Evolutionary conservation across 2,113 vertebrate genomes (phyloP).

Genomic region (Varanus komodoensis): DNA sequence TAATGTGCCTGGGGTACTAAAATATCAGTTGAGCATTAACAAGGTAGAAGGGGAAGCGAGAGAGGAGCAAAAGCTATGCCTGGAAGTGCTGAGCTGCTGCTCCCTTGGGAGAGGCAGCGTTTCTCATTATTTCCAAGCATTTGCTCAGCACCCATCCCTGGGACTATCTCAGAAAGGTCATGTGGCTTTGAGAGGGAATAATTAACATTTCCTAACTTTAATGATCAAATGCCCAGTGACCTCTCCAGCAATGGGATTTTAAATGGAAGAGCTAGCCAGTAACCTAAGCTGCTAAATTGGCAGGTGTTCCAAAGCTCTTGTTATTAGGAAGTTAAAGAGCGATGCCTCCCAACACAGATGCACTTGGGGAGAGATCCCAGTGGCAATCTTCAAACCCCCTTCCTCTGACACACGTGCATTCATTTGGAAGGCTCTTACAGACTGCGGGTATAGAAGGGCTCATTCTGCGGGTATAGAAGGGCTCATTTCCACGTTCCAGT

Average conservation of each 20-base stretch:
- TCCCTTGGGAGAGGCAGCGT: background rate
- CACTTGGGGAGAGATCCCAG: background rate
- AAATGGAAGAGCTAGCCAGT: conserved; percentile 8
- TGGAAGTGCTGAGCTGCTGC: background rate
- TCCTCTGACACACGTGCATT: background rate
- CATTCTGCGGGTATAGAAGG: background rate
- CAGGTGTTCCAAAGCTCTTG: background rate
- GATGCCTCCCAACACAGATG: background rate
- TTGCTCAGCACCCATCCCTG: conserved; percentile 23
- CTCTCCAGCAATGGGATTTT: conserved; percentile 24
- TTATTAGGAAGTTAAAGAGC: conserved; percentile 3
- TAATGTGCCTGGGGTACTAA: background rate
- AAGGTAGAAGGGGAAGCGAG: background rate
- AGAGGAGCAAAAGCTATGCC: background rate
- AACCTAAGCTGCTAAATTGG: background rate
- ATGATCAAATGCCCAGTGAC: conserved; percentile 29
- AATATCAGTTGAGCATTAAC: background rate
- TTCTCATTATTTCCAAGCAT: conserved; percentile 28
- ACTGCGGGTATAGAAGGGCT: no score
- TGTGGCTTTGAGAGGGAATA: conserved; percentile 34
- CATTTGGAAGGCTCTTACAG: background rate
- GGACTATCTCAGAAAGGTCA: conserved; percentile 27
- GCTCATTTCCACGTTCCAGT: background rate
- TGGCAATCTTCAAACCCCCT: background rate
- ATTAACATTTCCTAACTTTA: conserved; percentile 40